These are phyloP conservation scores for Tiliacea citrago DNA, from an alignment of 2,888 invertebrate genomes.

Conservation along the genomic window DNA sequence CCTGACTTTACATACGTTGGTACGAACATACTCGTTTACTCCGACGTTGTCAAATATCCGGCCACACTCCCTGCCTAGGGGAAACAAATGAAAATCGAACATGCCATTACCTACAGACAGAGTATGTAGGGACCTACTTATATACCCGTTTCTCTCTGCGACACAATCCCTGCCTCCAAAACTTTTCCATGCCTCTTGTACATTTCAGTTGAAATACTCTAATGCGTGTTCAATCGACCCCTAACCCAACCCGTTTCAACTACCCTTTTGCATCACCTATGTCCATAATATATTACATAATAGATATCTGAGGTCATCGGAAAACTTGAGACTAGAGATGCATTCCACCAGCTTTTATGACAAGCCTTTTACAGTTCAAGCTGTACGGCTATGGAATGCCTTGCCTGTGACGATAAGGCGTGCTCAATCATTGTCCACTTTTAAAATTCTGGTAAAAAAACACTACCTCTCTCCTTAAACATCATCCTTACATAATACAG, in stretches of 20 bases:
- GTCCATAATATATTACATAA: constrained; percentile 24
- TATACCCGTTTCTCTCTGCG: not conserved
- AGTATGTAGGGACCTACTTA: not conserved
- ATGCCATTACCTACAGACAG: constrained; percentile 13
- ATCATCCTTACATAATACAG: too few relatives aligned
- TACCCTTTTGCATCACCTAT: constrained; percentile 34
- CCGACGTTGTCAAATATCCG: constrained; percentile 61
- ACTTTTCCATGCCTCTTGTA: constrained; percentile 31
- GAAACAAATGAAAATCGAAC: constrained; percentile 49
- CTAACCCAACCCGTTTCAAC: constrained; percentile 45
- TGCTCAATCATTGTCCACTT: too few relatives aligned
- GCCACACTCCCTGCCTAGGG: constrained; percentile 13
- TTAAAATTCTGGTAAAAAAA: too few relatives aligned
- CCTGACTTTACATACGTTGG: not conserved
- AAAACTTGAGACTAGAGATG: too few relatives aligned
- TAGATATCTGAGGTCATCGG: too few relatives aligned
- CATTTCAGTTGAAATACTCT: constrained; percentile 38
- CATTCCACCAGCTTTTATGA: too few relatives aligned
- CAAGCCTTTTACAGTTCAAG: too few relatives aligned
- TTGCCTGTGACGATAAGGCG: too few relatives aligned
- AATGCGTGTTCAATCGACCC: constrained; percentile 48
- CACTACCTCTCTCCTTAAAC: too few relatives aligned
- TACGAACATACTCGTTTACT: constrained; percentile 13
- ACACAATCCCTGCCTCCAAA: constrained; percentile 21
- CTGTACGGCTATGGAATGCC: too few relatives aligned